Percentiles rank a stretch among this genome's conserved stretches.
phyloP scores from a whole-genome alignment of 1,140 invertebrate genomes.

The Magallana ariakensis region DNA sequence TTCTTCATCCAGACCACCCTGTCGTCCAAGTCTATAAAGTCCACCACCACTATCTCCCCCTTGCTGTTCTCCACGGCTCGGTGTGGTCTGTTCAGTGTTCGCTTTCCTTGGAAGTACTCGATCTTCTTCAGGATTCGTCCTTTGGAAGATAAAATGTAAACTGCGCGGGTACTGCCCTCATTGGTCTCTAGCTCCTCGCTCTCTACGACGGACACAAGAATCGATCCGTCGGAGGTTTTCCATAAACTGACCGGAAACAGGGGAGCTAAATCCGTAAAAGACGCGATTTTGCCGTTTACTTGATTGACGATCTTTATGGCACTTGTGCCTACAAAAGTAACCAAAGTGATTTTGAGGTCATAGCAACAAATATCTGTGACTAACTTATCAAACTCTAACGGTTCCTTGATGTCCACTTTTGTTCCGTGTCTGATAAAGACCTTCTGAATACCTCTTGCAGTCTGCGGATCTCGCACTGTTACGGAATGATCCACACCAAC shows the following conservation, averaged over 20 bases:
- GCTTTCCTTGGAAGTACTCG: background rate
- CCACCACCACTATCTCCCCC: background rate
- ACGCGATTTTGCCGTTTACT: background rate
- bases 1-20: slow-evolving; percentile 16
- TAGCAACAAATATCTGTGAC: slow-evolving; percentile 22
- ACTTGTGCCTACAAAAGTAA: slow-evolving; percentile 7
- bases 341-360: background rate
- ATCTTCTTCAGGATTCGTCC: slow-evolving; percentile 9
- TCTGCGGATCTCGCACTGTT: background rate
- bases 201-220: slow-evolving; percentile 9
- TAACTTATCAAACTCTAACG: slow-evolving; percentile 1
- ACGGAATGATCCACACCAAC: background rate
- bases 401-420: background rate
- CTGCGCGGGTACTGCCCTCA: background rate
- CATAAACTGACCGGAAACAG: background rate
- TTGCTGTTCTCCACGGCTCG: background rate
- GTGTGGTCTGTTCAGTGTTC: background rate
- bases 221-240: background rate
- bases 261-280: slow-evolving; percentile 16
- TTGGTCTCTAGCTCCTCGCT: background rate
- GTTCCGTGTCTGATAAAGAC: background rate
- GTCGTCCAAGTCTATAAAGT: slow-evolving; percentile 6
- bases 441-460: slow-evolving; percentile 6
- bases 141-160: background rate
- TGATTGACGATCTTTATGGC: slow-evolving; percentile 7